Percentiles rank a stretch among this genome's conserved stretches.
Evolutionary conservation across 2,797 vertebrate species (phyloP).

Genomic region (Cryptoblepharus egeriae): DNA sequence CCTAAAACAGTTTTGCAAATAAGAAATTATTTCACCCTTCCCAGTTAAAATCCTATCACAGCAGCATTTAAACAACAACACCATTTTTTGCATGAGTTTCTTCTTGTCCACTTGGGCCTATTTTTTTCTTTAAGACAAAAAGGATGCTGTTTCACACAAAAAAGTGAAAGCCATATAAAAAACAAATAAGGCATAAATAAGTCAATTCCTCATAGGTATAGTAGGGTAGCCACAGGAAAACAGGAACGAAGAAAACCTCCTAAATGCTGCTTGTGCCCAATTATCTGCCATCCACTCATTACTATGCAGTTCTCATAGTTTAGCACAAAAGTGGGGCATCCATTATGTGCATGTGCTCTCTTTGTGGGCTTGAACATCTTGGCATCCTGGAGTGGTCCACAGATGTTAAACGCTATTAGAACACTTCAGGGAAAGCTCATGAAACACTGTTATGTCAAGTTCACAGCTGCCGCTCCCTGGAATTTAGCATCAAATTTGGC

Average conservation of each 20-base stretch:
- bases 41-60: neutral
- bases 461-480: constrained; percentile 50
- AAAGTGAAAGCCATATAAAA: neutral
- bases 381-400: constrained; percentile 48
- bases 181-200: no score
- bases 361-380: constrained; percentile 43
- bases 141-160: neutral
- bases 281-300: neutral
- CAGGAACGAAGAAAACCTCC: neutral
- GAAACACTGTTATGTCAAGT: constrained; percentile 62
- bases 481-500: neutral
- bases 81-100: constrained; percentile 10
- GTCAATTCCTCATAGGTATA: neutral
- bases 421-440: constrained; percentile 60
- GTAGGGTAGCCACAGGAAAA: neutral
- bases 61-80: neutral
- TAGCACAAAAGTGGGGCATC: neutral
- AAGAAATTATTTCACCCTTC: neutral
- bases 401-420: constrained; percentile 62
- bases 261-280: rapidly evolving
- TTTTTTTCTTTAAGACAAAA: neutral
- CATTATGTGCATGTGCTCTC: constrained; percentile 3
- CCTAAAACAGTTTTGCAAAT: neutral
- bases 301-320: neutral
- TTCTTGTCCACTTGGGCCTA: neutral